phyloP scores from a whole-genome alignment of 1,140 invertebrate genomes.

The Goniozus legneri region DNA sequence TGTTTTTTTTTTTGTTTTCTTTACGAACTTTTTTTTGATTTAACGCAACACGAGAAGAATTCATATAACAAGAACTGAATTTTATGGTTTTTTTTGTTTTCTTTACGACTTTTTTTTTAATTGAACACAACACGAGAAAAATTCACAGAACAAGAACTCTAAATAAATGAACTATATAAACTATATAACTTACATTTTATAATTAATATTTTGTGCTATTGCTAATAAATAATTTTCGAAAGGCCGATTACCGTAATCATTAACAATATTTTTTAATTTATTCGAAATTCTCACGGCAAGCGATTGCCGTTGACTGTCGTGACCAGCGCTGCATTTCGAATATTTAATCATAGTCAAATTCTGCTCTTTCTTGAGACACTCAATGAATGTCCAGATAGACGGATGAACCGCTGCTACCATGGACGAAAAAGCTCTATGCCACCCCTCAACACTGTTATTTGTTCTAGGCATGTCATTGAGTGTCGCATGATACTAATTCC shows the following conservation, averaged over 20 bases:
- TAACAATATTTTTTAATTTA: not conserved
- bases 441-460: not conserved
- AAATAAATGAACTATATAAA: not conserved
- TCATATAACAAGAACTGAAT: not conserved
- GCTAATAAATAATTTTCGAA: not conserved
- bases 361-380: not conserved
- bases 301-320: not conserved
- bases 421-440: not conserved
- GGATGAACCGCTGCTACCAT: not conserved
- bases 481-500: not conserved
- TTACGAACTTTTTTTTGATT: not conserved
- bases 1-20: too few species aligned
- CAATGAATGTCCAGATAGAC: not conserved
- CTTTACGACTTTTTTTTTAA: not conserved
- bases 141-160: not conserved
- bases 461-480: not conserved
- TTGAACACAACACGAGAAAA: not conserved
- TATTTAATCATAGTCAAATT: not conserved
- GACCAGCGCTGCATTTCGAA: not conserved
- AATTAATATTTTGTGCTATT: not conserved
- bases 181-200: not conserved
- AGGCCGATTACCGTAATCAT: not conserved
- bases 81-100: too few species aligned
- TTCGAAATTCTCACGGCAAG: not conserved
- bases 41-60: not conserved